phyloP scores from a whole-genome alignment of 2,113 vertebrate genomes.

The Saccopteryx bilineata region DNA sequence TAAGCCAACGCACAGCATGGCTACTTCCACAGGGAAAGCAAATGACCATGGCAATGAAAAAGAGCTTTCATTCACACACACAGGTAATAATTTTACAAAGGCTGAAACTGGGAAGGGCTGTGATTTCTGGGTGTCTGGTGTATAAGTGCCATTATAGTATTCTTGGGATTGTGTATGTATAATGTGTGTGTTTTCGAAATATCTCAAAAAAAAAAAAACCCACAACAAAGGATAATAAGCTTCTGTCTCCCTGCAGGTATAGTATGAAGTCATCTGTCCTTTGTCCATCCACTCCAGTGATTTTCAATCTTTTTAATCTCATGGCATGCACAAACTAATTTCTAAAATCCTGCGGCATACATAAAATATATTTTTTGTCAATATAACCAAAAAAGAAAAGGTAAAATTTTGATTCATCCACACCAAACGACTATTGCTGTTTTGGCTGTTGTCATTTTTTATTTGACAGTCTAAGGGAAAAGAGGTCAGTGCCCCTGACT shows the following conservation, averaged over 20 bases:
- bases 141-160: background rate
- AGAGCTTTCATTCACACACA: background rate
- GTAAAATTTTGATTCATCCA: background rate
- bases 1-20: background rate
- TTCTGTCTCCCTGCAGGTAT: background rate
- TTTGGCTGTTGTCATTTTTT: background rate
- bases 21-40: background rate
- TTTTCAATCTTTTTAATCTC: background rate
- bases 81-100: background rate
- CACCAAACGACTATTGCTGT: background rate
- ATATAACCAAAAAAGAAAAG: background rate
- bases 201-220: conserved; percentile 7
- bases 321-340: background rate
- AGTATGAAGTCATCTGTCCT: background rate
- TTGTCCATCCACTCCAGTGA: background rate
- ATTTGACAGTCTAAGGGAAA: background rate
- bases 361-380: background rate
- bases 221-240: background rate
- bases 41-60: background rate
- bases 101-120: conserved; percentile 22
- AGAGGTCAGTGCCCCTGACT: background rate
- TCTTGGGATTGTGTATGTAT: background rate
- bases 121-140: conserved; percentile 9
- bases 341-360: background rate
- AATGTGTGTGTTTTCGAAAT: conserved; percentile 24